phyloP scores from a whole-genome alignment of 2,797 vertebrate genomes.

The Poeciliopsis gracilis region DNA sequence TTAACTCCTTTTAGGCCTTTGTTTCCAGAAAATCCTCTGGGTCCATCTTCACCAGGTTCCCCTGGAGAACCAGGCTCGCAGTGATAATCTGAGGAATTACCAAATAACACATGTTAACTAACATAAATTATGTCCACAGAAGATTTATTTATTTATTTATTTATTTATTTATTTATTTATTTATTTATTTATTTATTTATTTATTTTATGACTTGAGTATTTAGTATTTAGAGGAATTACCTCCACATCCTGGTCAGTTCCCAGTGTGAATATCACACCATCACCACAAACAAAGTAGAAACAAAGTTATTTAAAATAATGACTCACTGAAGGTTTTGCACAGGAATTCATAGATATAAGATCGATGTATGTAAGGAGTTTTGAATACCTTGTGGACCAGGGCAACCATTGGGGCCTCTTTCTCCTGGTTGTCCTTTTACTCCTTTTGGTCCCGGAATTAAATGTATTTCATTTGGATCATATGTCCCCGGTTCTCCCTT shows the following conservation, averaged over 20 bases:
- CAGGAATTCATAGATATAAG: background rate
- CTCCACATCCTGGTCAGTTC: constrained; percentile 57
- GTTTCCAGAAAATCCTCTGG: constrained; percentile 48
- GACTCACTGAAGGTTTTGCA: background rate
- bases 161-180: too few species aligned
- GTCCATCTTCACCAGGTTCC: constrained; percentile 57
- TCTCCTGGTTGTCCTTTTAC: constrained; percentile 43
- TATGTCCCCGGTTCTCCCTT: constrained; percentile 66
- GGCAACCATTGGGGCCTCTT: constrained; percentile 59
- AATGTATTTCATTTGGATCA: background rate
- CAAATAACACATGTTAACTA: background rate
- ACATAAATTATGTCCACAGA: background rate
- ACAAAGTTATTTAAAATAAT: background rate
- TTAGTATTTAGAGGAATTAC: constrained; percentile 36
- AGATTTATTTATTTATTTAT: too few species aligned
- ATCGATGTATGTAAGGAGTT: background rate
- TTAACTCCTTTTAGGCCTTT: constrained; percentile 60
- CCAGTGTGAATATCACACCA: constrained; percentile 6
- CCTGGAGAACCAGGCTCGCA: constrained; percentile 63
- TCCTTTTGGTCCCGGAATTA: constrained; percentile 55
- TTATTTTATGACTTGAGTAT: background rate
- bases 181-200: too few species aligned
- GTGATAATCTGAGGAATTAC: constrained; percentile 51
- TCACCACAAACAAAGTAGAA: constrained; percentile 23
- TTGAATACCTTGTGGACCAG: constrained; percentile 64